Conservation (phyloP, 2,797 vertebrate species). For the Coregonus ussuriensis region DNA sequence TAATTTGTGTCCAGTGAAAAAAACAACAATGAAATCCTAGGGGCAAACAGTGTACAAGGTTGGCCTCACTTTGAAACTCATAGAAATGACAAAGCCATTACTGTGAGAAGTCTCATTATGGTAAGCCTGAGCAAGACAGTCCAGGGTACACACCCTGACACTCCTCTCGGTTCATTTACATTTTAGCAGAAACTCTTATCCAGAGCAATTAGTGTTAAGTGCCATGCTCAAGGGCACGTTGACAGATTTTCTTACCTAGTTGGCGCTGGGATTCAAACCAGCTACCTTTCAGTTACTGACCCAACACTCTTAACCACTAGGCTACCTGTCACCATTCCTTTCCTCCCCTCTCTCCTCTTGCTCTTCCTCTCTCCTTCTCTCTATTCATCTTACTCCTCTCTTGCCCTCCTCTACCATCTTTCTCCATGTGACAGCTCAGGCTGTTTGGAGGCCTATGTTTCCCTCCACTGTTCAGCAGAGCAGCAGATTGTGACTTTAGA, state of each 20-base stretch:
- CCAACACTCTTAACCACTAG: background rate
- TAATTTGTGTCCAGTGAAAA: conserved; percentile 65
- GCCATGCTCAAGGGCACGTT: too few species aligned
- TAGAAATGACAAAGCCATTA: conserved; percentile 58
- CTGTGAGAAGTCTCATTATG: conserved; percentile 48
- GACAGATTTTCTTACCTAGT: too few species aligned
- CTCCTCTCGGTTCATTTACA: conserved; percentile 41
- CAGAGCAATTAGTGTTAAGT: too few species aligned
- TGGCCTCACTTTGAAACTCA: conserved; percentile 51
- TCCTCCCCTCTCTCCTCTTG: background rate
- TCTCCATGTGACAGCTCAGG: conserved; percentile 42
- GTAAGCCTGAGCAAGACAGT: conserved; percentile 23
- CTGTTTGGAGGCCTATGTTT: conserved; percentile 42
- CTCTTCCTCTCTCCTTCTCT: background rate
- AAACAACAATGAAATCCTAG: conserved; percentile 41
- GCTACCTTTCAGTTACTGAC: too few species aligned
- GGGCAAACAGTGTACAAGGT: conserved; percentile 51
- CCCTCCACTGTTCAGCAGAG: conserved; percentile 20
- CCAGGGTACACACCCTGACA: conserved; percentile 30
- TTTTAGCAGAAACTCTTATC: background rate
- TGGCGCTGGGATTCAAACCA: too few species aligned
- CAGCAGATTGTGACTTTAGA: conserved; percentile 5
- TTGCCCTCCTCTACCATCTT: background rate
- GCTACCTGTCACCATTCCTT: background rate
- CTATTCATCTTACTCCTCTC: conserved; percentile 12